Conservation (phyloP, 2,113 vertebrate genomes). For the Macquaria australasica region DNA sequence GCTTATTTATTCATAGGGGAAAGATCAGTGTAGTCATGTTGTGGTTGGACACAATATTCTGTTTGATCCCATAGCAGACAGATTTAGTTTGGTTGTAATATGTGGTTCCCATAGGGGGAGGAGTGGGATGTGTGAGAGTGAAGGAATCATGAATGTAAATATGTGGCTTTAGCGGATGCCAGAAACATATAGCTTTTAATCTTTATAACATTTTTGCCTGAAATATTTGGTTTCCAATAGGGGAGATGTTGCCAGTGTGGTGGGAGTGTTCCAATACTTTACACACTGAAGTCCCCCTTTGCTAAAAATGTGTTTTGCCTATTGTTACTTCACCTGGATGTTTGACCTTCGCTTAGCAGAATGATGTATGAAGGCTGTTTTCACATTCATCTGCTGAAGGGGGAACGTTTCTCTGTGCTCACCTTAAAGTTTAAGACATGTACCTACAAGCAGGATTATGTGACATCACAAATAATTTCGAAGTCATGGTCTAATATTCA, state of each 20-base stretch:
- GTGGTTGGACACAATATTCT: conserved; percentile 42
- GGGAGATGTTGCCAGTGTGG: background rate
- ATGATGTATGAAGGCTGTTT: no score
- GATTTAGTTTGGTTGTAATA: conserved; percentile 44
- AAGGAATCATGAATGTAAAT: background rate
- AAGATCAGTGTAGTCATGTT: conserved; percentile 38
- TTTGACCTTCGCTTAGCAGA: no score
- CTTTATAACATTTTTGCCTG: background rate
- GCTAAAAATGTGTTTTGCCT: no score
- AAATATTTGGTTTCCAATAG: background rate
- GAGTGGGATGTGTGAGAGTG: background rate
- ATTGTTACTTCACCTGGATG: no score
- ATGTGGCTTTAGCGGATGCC: background rate
- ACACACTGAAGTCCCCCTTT: background rate
- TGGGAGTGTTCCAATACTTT: background rate
- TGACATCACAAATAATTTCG: no score
- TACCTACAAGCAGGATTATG: no score
- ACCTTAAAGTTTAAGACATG: no score
- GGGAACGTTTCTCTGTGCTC: no score
- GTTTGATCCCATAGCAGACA: conserved; percentile 46
- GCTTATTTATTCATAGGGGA: conserved; percentile 54
- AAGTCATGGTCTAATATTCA: no score
- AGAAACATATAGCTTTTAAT: conserved; percentile 15
- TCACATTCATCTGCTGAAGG: no score
- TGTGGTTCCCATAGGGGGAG: background rate